phyloP scores from a whole-genome alignment of 2,888 invertebrate genomes.

The Epirrita christyi region DNA sequence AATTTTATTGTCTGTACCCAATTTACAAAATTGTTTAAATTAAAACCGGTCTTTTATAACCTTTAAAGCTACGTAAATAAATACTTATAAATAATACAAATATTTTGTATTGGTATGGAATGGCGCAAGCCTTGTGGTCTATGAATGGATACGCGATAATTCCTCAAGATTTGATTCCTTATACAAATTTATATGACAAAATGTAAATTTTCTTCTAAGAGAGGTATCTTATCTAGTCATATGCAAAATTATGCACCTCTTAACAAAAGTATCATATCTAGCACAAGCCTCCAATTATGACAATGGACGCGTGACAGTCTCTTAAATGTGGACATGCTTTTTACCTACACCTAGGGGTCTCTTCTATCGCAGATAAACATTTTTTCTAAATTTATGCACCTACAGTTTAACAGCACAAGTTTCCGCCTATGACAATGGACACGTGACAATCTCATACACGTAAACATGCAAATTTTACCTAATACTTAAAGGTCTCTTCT shows the following conservation, averaged over 20 bases:
- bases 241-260: conserved; percentile 21
- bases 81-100: no score
- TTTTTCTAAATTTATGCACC: conserved; percentile 10
- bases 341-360: conserved; percentile 4
- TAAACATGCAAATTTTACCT: conserved; percentile 24
- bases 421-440: conserved; percentile 10
- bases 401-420: conserved; percentile 1
- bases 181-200: not conserved
- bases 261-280: not conserved
- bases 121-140: no score
- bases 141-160: no score
- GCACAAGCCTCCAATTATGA: conserved; percentile 10
- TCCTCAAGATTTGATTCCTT: no score
- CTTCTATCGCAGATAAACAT: not conserved
- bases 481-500: conserved; percentile 4
- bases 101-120: no score
- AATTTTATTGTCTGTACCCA: no score
- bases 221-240: not conserved
- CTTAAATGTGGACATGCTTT: conserved; percentile 17
- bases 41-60: no score
- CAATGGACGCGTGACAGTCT: conserved; percentile 11
- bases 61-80: no score
- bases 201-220: conserved; percentile 5
- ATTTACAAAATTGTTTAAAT: no score
- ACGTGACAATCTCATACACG: conserved; percentile 4